These are phyloP conservation scores for Vesta saturnalis DNA, from an alignment of 2,888 invertebrate species.

Conservation along the genomic window DNA sequence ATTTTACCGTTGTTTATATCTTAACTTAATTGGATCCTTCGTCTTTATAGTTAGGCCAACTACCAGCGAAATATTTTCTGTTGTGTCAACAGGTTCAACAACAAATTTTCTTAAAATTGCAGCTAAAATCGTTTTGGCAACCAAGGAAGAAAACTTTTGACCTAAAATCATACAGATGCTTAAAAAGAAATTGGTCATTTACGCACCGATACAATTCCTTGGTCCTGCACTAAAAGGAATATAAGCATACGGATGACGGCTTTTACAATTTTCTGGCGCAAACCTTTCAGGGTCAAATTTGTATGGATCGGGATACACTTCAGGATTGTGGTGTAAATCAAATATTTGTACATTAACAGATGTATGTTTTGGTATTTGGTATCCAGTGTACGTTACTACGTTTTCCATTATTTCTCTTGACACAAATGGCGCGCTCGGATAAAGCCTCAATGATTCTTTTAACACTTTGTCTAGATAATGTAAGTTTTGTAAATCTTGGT, in stretches of 20 bases:
- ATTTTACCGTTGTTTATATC: conserved; percentile 45
- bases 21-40: conserved; percentile 59
- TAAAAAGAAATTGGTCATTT: neutral
- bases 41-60: conserved; percentile 65
- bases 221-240: conserved; percentile 77
- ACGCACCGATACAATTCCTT: conserved; percentile 74
- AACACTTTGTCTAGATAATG: conserved; percentile 73
- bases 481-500: conserved; percentile 69
- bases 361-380: conserved; percentile 64
- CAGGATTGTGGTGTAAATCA: conserved; percentile 72
- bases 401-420: conserved; percentile 60
- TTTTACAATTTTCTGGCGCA: conserved; percentile 66
- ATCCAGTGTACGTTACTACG: conserved; percentile 46
- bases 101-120: conserved; percentile 66
- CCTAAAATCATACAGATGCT: conserved; percentile 59
- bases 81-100: conserved; percentile 63
- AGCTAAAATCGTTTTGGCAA: conserved; percentile 68
- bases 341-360: conserved; percentile 68
- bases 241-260: conserved; percentile 71
- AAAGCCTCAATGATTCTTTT: conserved; percentile 71
- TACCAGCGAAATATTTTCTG: conserved; percentile 61
- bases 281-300: conserved; percentile 78
- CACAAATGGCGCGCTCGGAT: conserved; percentile 74
- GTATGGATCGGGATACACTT: conserved; percentile 72
- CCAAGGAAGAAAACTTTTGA: conserved; percentile 68